Base-by-base conservation (phyloP, 2,113 vertebrate genomes). In the Forbesichthys papilliferus region DNA sequence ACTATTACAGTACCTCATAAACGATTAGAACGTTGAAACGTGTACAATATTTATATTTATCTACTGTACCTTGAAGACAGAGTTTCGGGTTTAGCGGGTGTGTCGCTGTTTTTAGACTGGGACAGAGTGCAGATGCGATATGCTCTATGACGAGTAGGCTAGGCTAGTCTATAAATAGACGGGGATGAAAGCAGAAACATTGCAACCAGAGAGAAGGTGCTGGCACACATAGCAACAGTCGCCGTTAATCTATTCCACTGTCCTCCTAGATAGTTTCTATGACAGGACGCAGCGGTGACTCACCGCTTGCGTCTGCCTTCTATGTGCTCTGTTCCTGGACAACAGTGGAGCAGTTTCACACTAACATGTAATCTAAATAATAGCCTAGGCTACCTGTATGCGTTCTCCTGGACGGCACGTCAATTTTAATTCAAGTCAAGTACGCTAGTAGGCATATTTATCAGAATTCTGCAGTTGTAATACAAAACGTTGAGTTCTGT, bases 121-220 rank as follows among this genome's bases (percentile, higher is more conserved):
- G 18, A 77, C 69, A 60, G 74, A 36, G 52, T 59, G 69, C 57
- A 49, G 77, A 82, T 74, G 81, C 60, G 46, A 68, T 62, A 58
- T 16, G 52, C 55, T 34, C 56, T 18, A 18, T 75, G 82, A 87
- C 70, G 72, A 75, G 61, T 14, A 52, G 61, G 70, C 80, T 8
- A 42, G 36, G 36, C 36, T 42, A 42, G 36, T 42, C 36, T 87
- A 88, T 80, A 84, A 85, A 88, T 90, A 90, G 74, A 55, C 48
- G 61, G 60, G 65, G 60, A 77, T 51, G 27, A 83, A 66, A 76
- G 47, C 52, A 59, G 34, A 16, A 66, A 61, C 10, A 18, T 67
- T 65, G 73, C 75, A 75, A 80, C 57, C 72, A 47, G 9, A 56
- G 71, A 36, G 55, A 65, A 59, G 71, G 59, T 59, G 66, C 57